Evolutionary conservation across 2,888 invertebrate genomes (phyloP).

Genomic region (Acanthosepion lycidas): DNA sequence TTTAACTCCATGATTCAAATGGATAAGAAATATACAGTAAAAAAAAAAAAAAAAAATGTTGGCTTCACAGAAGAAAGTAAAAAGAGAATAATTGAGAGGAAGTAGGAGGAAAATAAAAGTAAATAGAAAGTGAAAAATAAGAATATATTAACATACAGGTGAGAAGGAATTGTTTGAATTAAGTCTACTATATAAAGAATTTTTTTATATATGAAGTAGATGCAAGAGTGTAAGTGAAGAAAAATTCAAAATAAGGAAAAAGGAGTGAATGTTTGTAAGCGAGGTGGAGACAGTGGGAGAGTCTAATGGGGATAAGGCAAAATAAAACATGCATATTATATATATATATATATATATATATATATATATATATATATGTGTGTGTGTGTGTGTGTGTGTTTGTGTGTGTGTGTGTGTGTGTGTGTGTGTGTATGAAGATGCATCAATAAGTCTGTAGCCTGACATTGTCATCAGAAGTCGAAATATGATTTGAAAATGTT

Average conservation of each 20-base stretch:
- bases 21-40: not conserved
- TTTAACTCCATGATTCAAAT: not conserved
- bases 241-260: not conserved
- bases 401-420: not conserved
- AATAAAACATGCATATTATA: too few species aligned
- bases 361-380: too few species aligned
- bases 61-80: not conserved
- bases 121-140: not conserved
- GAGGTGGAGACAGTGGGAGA: not conserved
- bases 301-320: not conserved
- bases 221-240: not conserved
- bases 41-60: not conserved
- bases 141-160: not conserved
- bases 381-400: too few species aligned
- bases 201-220: too few species aligned
- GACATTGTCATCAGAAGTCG: too few species aligned
- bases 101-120: not conserved
- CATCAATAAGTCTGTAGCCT: too few species aligned
- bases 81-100: not conserved
- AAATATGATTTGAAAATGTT: too few species aligned
- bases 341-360: too few species aligned
- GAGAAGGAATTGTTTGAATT: not conserved
- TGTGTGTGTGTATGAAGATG: not conserved
- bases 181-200: not conserved
- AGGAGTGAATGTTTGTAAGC: too few species aligned